Evolutionary conservation across 2,888 invertebrate species (phyloP), one percentile per base, ranked within the genome.

Genomic region (Sialis fuliginosa): DNA sequence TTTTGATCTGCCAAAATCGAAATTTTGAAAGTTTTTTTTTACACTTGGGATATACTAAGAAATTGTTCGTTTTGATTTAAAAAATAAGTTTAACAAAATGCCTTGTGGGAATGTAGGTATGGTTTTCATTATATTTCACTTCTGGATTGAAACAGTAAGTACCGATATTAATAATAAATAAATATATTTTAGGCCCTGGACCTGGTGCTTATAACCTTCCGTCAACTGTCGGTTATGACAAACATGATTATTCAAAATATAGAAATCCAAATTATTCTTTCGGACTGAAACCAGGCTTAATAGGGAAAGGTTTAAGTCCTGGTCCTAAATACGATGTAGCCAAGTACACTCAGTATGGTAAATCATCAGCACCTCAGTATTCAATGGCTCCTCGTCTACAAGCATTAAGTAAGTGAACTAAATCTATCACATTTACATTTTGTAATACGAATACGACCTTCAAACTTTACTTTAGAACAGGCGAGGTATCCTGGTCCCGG

Each of bases 241-340:
- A 61, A 12, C 81, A 81, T 62, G 81, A 81, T 64, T 69, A 72
- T 13, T 74, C 77, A 6, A 70, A 69, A 9, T 64, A 68, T 57
- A 69, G 79, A 52, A 70, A 70, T 60, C 81, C 81, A 5, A 74
- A 77, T 60, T 81, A 68, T 61, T 74, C 75, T 43, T 72, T 81
- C 60, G 74, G 75, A 42, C 61, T 61, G 10, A 64, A 68, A 33
- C 53, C 56, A 22, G 52, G 56, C 9, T 47, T 49, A 2, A 48
- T 49, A 5, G 34, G 51, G 5, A 52, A 54, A 50, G 52, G 62
- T 54, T 54, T 62, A 54, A 50, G 64, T 37, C 70, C 72, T 56
- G 66, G 65, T 51, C 65, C 71, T 46, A 57, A 61, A 52, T 65
- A 70, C 45, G 67, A 72, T 42, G 63, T 77, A 40, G 60, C 69